These are phyloP conservation scores for Scalopus aquaticus DNA, from an alignment of 2,113 vertebrate genomes.

Conservation along the genomic window DNA sequence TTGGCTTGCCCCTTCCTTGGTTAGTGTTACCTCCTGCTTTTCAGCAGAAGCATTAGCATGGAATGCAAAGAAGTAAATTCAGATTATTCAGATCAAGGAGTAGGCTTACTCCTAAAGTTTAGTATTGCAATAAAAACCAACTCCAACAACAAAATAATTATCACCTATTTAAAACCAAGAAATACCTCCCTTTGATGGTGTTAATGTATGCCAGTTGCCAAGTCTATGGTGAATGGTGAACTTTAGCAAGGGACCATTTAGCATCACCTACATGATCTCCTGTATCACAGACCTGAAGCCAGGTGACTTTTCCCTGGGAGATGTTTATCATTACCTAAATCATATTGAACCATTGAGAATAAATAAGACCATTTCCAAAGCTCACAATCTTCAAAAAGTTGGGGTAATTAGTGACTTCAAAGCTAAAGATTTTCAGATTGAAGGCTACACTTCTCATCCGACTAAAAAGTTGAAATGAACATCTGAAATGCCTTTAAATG, in stretches of 20 bases:
- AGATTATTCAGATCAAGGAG: slow-evolving; percentile 92
- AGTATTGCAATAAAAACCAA: slow-evolving; percentile 91
- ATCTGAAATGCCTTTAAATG: slow-evolving; percentile 78
- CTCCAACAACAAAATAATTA: slow-evolving; percentile 91
- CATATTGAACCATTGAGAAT: slow-evolving; percentile 89
- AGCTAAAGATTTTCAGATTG: slow-evolving; percentile 91
- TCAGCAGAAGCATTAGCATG: slow-evolving; percentile 92
- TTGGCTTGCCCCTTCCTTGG: not conserved
- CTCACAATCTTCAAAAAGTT: slow-evolving; percentile 88
- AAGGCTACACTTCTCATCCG: slow-evolving; percentile 89
- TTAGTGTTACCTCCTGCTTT: slow-evolving; percentile 83
- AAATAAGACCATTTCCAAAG: slow-evolving; percentile 91
- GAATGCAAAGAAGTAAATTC: slow-evolving; percentile 90
- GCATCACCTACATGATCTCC: slow-evolving; percentile 92
- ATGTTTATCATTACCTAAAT: slow-evolving; percentile 91
- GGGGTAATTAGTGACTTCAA: slow-evolving; percentile 88
- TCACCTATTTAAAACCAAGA: slow-evolving; percentile 91
- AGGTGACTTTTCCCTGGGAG: slow-evolving; percentile 91
- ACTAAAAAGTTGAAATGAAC: slow-evolving; percentile 94
- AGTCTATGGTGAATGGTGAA: slow-evolving; percentile 89
- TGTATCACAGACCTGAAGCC: slow-evolving; percentile 91
- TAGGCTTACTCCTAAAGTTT: slow-evolving; percentile 92
- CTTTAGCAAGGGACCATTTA: slow-evolving; percentile 91
- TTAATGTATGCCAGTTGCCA: slow-evolving; percentile 90
- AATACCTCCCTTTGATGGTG: slow-evolving; percentile 84